Percentiles rank a stretch among this genome's conserved stretches.
phyloP scores from a whole-genome alignment of 2,113 vertebrate genomes.

The Trogon surrucura region DNA sequence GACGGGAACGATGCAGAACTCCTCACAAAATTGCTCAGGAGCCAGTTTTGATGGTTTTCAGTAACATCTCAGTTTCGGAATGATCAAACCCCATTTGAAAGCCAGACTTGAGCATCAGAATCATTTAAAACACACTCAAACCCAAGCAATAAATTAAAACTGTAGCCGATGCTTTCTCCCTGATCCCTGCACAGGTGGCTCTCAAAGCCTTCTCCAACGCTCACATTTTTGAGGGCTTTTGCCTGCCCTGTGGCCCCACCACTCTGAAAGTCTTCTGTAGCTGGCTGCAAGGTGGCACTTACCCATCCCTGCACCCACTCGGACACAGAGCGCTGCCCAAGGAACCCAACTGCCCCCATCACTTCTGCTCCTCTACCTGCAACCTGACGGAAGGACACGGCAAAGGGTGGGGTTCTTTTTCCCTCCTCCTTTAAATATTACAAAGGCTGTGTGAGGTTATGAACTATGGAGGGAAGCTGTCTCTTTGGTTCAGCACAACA shows the following conservation, averaged over 20 bases:
- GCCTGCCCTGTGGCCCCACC: fast-evolving
- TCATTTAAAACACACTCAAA: neutral
- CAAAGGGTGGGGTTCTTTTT: neutral
- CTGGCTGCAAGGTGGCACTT: neutral
- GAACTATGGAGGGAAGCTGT: slow-evolving; percentile 23
- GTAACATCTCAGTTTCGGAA: neutral
- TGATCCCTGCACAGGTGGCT: neutral
- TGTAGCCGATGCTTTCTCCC: neutral
- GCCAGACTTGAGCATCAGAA: neutral
- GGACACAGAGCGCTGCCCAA: neutral
- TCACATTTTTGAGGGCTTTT: neutral
- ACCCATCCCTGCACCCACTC: neutral
- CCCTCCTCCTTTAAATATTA: neutral
- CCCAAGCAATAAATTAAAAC: neutral
- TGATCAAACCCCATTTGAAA: neutral
- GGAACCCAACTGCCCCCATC: neutral
- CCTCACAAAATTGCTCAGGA: neutral
- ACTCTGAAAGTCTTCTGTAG: neutral
- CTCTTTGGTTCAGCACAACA: neutral
- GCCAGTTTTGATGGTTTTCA: neutral
- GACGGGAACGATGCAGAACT: neutral
- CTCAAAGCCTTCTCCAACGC: fast-evolving
- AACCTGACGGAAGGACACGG: neutral
- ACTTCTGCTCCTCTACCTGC: neutral
- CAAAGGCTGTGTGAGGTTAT: neutral